Conservation (phyloP, 2,113 vertebrate genomes). For the Stegastes partitus region DNA sequence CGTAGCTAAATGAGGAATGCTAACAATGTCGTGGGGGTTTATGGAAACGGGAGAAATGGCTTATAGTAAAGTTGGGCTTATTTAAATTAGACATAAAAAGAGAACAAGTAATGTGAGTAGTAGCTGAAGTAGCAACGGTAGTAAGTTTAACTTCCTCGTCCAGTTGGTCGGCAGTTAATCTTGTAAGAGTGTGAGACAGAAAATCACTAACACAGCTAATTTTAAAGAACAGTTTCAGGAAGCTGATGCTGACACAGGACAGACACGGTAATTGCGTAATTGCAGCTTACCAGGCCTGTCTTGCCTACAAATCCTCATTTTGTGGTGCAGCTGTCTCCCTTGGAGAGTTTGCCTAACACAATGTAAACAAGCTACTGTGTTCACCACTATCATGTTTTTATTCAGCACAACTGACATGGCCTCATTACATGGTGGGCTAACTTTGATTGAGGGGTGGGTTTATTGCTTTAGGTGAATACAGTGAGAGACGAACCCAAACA, state of each 20-base stretch:
- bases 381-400: neutral
- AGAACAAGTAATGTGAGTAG: too few relatives aligned
- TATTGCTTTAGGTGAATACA: too few relatives aligned
- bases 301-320: conserved; percentile 6
- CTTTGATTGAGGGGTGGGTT: too few relatives aligned
- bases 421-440: too few relatives aligned
- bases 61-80: too few relatives aligned
- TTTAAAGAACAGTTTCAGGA: conserved; percentile 31
- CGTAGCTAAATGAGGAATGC: neutral
- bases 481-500: too few relatives aligned
- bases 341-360: neutral
- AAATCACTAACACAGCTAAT: conserved; percentile 55
- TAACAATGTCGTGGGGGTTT: neutral
- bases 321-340: neutral
- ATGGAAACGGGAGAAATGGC: neutral
- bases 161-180: neutral
- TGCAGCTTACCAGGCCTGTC: neutral
- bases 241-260: conserved; percentile 15
- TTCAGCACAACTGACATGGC: neutral
- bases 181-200: neutral
- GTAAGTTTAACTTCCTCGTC: conserved; percentile 10
- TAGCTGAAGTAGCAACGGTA: neutral
- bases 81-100: too few relatives aligned
- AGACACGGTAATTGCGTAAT: conserved; percentile 38
- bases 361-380: neutral